Conservation (phyloP, 1,140 invertebrate species). For the Drosophila insularis region DNA sequence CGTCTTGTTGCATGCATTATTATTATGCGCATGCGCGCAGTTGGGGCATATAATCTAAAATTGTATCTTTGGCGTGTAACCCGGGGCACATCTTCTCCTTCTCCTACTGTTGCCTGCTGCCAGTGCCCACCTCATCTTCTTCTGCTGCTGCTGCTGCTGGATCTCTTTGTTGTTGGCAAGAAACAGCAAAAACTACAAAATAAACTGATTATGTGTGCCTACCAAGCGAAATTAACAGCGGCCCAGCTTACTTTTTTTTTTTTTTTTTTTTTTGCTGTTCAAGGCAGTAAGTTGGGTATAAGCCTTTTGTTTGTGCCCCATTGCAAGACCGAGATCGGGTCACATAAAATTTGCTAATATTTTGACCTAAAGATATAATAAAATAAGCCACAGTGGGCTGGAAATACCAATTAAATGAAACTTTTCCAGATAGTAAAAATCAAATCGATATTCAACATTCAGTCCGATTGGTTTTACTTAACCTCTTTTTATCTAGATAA, state of each 20-base stretch:
- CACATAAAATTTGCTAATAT: slow-evolving; percentile 77
- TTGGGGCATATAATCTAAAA: slow-evolving; percentile 81
- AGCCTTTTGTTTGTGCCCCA: slow-evolving; percentile 15
- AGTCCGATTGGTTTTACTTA: too few relatives aligned
- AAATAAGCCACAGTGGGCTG: slow-evolving; percentile 49
- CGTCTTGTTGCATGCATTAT: slow-evolving; percentile 78
- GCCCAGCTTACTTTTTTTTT: slow-evolving; percentile 1
- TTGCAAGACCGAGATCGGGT: slow-evolving; percentile 42
- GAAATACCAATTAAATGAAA: neutral
- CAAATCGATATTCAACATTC: too few relatives aligned
- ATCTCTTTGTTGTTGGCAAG: slow-evolving; percentile 15
- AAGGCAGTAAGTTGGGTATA: neutral
- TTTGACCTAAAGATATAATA: slow-evolving; percentile 71
- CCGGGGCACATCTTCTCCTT: slow-evolving; percentile 67
- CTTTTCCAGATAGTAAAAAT: too few relatives aligned
- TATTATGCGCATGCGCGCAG: slow-evolving; percentile 82
- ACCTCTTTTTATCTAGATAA: too few relatives aligned
- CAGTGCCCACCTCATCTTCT: slow-evolving; percentile 2
- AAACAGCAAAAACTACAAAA: slow-evolving; percentile 57
- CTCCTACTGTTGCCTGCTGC: slow-evolving; percentile 33
- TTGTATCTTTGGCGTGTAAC: slow-evolving; percentile 82
- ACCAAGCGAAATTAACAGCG: slow-evolving; percentile 68
- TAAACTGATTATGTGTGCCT: slow-evolving; percentile 78
- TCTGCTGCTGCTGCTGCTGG: slow-evolving; percentile 10
- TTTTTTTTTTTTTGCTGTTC: neutral